Percentiles rank a stretch among this genome's conserved stretches.
phyloP scores from a whole-genome alignment of 2,113 vertebrate genomes.

The Perognathus longimembris region DNA sequence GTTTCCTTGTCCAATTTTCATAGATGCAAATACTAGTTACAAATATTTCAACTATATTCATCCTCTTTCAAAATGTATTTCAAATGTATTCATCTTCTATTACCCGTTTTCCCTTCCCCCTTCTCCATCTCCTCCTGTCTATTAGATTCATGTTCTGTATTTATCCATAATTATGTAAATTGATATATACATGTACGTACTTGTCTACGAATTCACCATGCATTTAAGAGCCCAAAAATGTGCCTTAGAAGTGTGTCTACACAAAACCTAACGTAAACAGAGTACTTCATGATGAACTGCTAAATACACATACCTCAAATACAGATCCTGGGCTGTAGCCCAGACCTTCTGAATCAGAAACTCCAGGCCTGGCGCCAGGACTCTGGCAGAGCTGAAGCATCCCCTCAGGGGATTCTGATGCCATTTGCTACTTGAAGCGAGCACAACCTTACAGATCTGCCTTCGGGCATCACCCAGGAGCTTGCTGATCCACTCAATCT shows the following conservation, averaged over 20 bases:
- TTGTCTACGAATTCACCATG: background rate
- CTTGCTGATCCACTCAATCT: background rate
- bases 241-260: background rate
- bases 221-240: background rate
- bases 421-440: background rate
- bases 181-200: too few species aligned
- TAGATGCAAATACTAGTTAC: too few species aligned
- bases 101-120: too few species aligned
- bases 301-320: background rate
- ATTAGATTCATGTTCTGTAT: too few species aligned
- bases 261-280: slow-evolving; percentile 1
- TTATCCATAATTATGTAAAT: too few species aligned
- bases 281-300: background rate
- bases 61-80: too few species aligned
- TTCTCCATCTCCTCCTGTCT: too few species aligned
- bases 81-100: too few species aligned
- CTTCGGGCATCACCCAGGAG: background rate
- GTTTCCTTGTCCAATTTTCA: too few species aligned
- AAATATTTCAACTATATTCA: too few species aligned
- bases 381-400: background rate
- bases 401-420: slow-evolving; percentile 20
- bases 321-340: background rate
- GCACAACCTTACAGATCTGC: background rate
- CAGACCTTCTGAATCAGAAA: slow-evolving; percentile 56
- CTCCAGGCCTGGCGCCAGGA: slow-evolving; percentile 13